Percentiles rank a stretch among this genome's conserved stretches.
phyloP scores from a whole-genome alignment of 2,888 invertebrate species.

The Andrena bicolor region DNA sequence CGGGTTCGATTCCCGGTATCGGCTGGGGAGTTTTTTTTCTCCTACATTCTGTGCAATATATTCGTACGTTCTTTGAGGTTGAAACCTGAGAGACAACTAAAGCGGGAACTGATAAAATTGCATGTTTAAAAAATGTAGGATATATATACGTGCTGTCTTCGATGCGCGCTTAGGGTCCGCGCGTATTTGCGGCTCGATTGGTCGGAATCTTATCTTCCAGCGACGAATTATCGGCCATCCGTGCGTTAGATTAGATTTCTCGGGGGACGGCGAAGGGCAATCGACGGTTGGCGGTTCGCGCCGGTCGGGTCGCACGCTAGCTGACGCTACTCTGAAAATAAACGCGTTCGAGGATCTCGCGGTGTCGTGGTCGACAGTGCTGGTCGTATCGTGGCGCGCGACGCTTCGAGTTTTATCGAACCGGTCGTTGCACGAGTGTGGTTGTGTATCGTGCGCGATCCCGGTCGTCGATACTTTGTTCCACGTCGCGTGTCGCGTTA shows the following conservation, averaged over 20 bases:
- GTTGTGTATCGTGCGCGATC: neutral
- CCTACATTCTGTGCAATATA: no score
- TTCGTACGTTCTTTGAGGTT: no score
- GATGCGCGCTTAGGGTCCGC: neutral
- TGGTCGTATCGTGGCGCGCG: conserved; percentile 40
- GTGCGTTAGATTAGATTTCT: conserved; percentile 71
- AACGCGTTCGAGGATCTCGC: conserved; percentile 65
- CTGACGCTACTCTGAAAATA: conserved; percentile 67
- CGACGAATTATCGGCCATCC: conserved; percentile 65
- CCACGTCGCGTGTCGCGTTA: conserved; percentile 21
- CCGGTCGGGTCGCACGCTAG: conserved; percentile 22
- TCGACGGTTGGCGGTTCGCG: conserved; percentile 36
- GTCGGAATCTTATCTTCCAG: conserved; percentile 66
- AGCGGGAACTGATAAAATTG: no score
- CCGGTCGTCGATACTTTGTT: conserved; percentile 38
- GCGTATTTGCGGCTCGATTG: conserved; percentile 31
- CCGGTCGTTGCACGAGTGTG: neutral
- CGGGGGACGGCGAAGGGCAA: conserved; percentile 25
- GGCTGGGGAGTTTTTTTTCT: no score
- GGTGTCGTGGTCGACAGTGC: conserved; percentile 53
- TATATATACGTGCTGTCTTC: neutral
- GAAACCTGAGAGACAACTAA: no score
- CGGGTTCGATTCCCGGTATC: no score
- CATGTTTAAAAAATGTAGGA: no score
- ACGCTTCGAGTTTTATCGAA: conserved; percentile 40